Conservation (phyloP, 2,113 vertebrate species). For the Scolopax mira region DNA sequence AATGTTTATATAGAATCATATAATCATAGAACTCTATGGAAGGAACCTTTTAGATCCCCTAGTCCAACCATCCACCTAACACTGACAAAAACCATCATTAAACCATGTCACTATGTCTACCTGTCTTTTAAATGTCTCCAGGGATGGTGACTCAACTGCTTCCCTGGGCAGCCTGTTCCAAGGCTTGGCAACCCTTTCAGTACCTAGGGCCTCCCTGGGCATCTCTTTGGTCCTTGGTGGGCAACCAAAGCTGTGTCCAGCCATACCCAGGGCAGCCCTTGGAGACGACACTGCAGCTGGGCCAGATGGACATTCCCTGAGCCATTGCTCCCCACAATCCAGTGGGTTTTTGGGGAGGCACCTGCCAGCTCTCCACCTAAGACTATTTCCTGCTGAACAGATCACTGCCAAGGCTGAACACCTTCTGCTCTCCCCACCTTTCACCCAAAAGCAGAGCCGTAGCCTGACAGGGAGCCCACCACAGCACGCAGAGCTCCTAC, state of each 20-base stretch:
- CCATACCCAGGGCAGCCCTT: neutral
- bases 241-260: neutral
- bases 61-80: too few relatives aligned
- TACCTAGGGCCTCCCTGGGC: too few relatives aligned
- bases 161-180: too few relatives aligned
- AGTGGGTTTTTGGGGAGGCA: accelerated
- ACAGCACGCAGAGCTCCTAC: neutral
- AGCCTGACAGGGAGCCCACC: neutral
- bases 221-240: neutral
- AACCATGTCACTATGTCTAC: too few relatives aligned
- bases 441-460: neutral
- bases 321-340: neutral
- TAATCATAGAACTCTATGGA: too few relatives aligned
- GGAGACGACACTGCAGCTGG: neutral
- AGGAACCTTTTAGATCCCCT: too few relatives aligned
- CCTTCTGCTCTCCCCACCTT: neutral
- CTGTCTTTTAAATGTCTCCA: too few relatives aligned
- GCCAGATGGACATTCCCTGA: neutral
- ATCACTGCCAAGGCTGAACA: neutral
- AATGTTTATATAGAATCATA: too few relatives aligned
- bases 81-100: too few relatives aligned
- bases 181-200: too few relatives aligned
- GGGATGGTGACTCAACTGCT: too few relatives aligned
- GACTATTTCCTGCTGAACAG: neutral
- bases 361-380: neutral